A percentile compares a stretch with the other conserved stretches of the same genome.
Conservation (phyloP, 2,113 vertebrate species). For the Neofelis nebulosa region DNA sequence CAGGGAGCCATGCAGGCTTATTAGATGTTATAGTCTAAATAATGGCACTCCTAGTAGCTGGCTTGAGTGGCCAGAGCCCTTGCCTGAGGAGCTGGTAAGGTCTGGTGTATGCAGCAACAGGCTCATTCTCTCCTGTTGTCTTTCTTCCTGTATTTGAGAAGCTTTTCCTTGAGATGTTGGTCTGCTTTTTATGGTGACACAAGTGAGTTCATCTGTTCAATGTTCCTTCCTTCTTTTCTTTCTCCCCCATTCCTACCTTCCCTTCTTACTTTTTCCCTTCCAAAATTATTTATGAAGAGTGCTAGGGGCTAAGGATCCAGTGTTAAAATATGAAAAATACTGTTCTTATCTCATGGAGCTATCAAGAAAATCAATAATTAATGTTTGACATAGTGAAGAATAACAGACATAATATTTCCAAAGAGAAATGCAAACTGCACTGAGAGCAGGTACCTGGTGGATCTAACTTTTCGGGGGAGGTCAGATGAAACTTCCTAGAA, state of each 20-base stretch:
- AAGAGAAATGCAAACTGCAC: neutral
- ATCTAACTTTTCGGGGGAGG: neutral
- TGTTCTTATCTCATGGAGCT: neutral
- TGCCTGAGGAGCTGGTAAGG: neutral
- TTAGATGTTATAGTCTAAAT: neutral
- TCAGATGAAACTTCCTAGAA: neutral
- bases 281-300: neutral
- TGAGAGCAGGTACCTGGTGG: neutral
- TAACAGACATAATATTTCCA: neutral
- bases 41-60: neutral
- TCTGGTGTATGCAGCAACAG: neutral
- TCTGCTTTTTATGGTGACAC: neutral
- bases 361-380: neutral
- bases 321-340: neutral
- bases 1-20: neutral
- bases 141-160: conserved; percentile 33
- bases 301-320: neutral
- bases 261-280: neutral
- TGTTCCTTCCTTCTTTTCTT: neutral
- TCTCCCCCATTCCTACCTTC: neutral
- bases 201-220: neutral
- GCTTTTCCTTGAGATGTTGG: neutral
- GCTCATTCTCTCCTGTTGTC: neutral
- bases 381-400: neutral
- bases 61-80: neutral